A percentile compares a stretch with the other conserved stretches of the same genome.
Conservation (phyloP, 2,797 vertebrate genomes). For the Thalassophryne amazonica region DNA sequence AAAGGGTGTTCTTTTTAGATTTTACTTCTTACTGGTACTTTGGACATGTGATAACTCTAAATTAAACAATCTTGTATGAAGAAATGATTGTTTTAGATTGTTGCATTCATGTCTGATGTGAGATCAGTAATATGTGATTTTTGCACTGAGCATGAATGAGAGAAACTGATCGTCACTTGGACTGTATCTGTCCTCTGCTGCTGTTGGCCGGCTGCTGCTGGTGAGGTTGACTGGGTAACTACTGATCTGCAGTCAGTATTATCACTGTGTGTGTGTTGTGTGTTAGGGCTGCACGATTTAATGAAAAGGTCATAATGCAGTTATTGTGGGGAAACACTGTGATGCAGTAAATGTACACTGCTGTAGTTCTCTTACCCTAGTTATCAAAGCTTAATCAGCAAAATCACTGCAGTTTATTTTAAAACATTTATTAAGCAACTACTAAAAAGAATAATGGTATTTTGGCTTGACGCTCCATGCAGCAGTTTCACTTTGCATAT, state of each 20-base stretch:
- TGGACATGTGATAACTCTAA: neutral
- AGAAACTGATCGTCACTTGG: neutral
- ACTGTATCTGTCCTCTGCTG: slow-evolving; percentile 11
- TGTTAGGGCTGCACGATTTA: too few relatives aligned
- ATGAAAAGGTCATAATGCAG: too few relatives aligned
- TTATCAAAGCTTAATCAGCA: too few relatives aligned
- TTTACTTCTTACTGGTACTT: neutral
- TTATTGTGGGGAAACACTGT: too few relatives aligned
- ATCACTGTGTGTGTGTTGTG: too few relatives aligned
- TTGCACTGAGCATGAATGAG: slow-evolving; percentile 23
- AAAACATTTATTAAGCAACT: too few relatives aligned
- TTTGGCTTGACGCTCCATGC: too few relatives aligned
- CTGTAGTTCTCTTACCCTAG: too few relatives aligned
- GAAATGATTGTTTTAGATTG: neutral
- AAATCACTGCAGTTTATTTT: too few relatives aligned
- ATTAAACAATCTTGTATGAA: neutral
- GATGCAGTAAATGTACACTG: too few relatives aligned
- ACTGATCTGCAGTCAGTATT: neutral
- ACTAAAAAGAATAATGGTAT: too few relatives aligned
- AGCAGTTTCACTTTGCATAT: too few relatives aligned
- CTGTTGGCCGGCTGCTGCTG: slow-evolving; percentile 8
- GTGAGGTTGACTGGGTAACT: slow-evolving; percentile 53
- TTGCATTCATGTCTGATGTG: neutral
- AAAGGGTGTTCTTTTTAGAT: neutral
- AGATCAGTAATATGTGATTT: slow-evolving; percentile 12